Evolutionary conservation across 1,140 invertebrate species (phyloP), one percentile per base, ranked within the genome.

Genomic region (Neuroterus valhalla): DNA sequence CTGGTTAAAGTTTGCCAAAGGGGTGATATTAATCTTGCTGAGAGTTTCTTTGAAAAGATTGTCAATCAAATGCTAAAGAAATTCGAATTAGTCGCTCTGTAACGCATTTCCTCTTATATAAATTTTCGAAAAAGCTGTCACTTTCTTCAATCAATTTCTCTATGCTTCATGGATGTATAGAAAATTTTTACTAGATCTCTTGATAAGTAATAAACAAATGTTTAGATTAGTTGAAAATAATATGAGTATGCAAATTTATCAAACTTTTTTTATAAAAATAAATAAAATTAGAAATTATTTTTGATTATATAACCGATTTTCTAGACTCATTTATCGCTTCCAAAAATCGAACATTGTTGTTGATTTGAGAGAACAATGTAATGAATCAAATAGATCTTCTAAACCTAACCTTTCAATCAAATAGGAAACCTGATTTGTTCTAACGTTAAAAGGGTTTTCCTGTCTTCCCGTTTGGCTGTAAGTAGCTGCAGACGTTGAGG

Each of bases 371-470:
- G 17, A 48, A n/a, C 14, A 17, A n/a, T 17, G 3, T 19, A 48
- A 48, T 48, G 15, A 48, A 48, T 48, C 8, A 48, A 48, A 48
- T 48, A n/a, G 46, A 19, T 48, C n/a, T n/a, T 48, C n/a, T n/a
- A 48, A 48, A 19, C 15, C 17, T 19, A 48, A 19, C 17, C 17
- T 48, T 48, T 6, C 46, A 48, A 48, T n/a, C 2, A 48, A 38
- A 19, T 19, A 17, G 17, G 46, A 48, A 48, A 48, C 17, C 17
- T 19, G 17, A n/a, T 48, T 48, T 48, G n/a, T 17, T 17, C n/a
- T 8, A 19, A n/a, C 2, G 46, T 48, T 48, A 48, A 48, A 48
- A 48, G 17, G 46, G 17, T 48, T 48, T 48, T 48, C 17, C 46
- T 48, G n/a, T n/a, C 46, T 17, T 48, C 17, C 17, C 46, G n/a